These are phyloP conservation scores for Athalia circularis DNA, from an alignment of 2,888 invertebrate genomes.

Conservation along the genomic window DNA sequence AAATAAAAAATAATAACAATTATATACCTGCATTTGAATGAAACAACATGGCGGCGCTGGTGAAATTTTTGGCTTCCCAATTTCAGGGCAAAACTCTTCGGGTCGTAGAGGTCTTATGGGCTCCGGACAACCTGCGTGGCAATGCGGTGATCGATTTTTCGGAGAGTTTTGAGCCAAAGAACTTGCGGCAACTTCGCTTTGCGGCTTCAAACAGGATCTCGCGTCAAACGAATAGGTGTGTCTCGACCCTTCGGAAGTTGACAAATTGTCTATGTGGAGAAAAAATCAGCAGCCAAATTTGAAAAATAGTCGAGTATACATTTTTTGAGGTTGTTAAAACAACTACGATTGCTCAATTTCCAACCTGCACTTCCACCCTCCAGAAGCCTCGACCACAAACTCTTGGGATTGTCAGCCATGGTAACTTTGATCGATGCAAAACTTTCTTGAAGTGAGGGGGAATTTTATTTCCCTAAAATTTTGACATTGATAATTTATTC, in stretches of 20 bases:
- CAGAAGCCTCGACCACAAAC: conserved; percentile 36
- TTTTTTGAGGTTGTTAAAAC: neutral
- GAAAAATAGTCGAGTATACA: neutral
- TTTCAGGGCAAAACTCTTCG: conserved; percentile 29
- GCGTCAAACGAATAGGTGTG: conserved; percentile 8
- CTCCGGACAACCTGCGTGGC: conserved; percentile 20
- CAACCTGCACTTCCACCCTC: conserved; percentile 4
- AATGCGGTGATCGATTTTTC: neutral
- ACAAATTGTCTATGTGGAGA: neutral
- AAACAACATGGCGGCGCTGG: conserved; percentile 26
- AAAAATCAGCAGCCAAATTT: conserved; percentile 7
- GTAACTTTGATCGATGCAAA: neutral
- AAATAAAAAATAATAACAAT: neutral
- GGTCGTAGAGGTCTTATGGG: conserved; percentile 14
- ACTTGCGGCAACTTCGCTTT: neutral
- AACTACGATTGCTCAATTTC: neutral
- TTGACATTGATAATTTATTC: neutral
- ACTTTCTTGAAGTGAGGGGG: neutral
- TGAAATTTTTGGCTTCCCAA: neutral
- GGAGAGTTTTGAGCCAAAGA: neutral
- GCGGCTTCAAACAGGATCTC: neutral
- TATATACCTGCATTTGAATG: conserved; percentile 32
- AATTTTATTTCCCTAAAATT: neutral
- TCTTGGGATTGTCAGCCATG: conserved; percentile 21
- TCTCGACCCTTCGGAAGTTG: neutral